These are phyloP conservation scores for Poliocrania exsul DNA, from an alignment of 2,797 vertebrate genomes.

Conservation along the genomic window DNA sequence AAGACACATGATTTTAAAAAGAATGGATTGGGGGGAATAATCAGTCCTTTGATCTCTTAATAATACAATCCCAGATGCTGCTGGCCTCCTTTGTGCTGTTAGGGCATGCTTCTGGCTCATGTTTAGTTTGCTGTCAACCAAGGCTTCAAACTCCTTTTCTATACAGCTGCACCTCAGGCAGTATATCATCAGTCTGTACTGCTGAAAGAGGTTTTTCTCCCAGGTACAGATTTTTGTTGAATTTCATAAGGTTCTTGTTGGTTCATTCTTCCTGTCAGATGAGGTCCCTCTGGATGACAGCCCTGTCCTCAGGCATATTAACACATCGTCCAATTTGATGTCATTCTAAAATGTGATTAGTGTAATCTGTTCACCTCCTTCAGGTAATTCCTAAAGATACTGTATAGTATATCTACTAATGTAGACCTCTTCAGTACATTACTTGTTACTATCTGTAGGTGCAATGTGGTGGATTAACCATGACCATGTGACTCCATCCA, in stretches of 20 bases:
- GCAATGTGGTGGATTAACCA: background rate
- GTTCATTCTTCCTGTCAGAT: background rate
- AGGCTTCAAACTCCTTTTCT: background rate
- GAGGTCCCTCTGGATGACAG: background rate
- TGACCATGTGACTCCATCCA: background rate
- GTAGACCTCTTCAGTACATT: background rate
- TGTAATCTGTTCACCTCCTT: background rate
- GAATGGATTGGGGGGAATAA: background rate
- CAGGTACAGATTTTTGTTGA: background rate
- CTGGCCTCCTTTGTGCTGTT: background rate
- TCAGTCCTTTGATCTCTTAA: background rate
- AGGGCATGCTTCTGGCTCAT: background rate
- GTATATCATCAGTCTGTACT: too few species aligned
- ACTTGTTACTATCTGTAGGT: background rate
- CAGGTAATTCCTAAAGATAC: background rate
- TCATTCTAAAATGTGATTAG: background rate
- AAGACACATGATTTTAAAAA: background rate
- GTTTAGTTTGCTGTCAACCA: background rate
- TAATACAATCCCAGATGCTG: background rate
- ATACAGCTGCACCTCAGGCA: background rate
- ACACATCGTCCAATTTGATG: background rate
- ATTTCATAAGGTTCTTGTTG: background rate
- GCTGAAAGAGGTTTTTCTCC: background rate
- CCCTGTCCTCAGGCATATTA: background rate
- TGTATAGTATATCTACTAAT: background rate